These are phyloP conservation scores for Mizuhopecten yessoensis DNA, from an alignment of 1,140 invertebrate species.

Conservation along the genomic window DNA sequence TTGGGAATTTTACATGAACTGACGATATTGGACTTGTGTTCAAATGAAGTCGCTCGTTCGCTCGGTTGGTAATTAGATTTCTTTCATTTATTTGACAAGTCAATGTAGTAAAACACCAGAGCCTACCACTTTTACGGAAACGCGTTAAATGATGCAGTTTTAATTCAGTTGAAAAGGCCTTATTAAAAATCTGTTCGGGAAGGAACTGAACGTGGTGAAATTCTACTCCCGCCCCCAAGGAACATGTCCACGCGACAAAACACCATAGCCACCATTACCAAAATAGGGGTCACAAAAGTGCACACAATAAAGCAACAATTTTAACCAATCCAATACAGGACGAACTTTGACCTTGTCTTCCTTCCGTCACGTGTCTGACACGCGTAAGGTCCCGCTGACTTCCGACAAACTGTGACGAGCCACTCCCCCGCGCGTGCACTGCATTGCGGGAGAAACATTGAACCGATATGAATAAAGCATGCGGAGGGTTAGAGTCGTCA, in stretches of 20 bases:
- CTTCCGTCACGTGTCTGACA: not conserved
- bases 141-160: not conserved
- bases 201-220: not conserved
- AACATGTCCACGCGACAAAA: not conserved
- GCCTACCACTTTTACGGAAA: not conserved
- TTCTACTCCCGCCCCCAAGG: not conserved
- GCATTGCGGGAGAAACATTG: not conserved
- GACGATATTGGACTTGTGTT: not conserved
- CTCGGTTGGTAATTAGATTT: not conserved
- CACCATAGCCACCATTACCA: not conserved
- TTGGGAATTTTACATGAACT: slow-evolving; percentile 19
- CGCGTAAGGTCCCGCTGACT: not conserved
- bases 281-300: slow-evolving; percentile 5
- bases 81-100: not conserved
- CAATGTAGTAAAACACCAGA: not conserved
- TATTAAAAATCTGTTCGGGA: not conserved
- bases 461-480: not conserved
- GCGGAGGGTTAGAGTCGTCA: not conserved
- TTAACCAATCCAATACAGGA: not conserved
- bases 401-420: not conserved
- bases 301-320: not conserved
- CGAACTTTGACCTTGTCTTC: not conserved
- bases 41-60: not conserved
- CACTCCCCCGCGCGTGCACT: not conserved
- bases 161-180: not conserved